Conservation (phyloP, 2,797 vertebrate genomes). For the Myioborus melanocephalus region DNA sequence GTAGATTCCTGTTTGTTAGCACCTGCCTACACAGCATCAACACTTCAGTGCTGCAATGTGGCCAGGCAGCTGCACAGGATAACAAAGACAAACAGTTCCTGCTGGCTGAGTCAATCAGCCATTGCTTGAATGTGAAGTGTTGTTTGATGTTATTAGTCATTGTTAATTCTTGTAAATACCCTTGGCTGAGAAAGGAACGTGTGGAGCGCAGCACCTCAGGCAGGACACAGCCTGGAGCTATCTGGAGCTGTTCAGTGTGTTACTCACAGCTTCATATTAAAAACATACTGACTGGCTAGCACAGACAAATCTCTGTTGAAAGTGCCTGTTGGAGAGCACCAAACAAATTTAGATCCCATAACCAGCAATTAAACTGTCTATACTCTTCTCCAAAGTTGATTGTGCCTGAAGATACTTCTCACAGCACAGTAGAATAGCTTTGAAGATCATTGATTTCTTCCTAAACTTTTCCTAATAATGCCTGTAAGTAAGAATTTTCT, state of each 20-base stretch:
- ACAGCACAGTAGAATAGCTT: not conserved
- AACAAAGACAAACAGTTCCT: not conserved
- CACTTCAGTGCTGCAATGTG: not conserved
- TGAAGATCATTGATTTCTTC: not conserved
- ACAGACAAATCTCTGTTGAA: not conserved
- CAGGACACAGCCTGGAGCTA: not conserved
- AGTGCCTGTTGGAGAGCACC: not conserved
- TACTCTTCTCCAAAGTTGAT: not conserved
- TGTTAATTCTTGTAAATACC: not conserved
- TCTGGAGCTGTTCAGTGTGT: not conserved
- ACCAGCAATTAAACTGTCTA: not conserved
- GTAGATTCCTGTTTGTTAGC: slow-evolving; percentile 8
- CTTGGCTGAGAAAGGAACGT: not conserved
- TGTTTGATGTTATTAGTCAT: not conserved
- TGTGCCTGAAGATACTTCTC: not conserved
- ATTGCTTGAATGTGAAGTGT: not conserved
- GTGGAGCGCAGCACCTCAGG: not conserved
- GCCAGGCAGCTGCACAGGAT: not conserved
- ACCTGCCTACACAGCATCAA: slow-evolving; percentile 16
- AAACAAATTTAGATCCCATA: not conserved
- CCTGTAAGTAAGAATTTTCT: not conserved
- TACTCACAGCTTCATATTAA: not conserved
- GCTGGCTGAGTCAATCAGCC: not conserved
- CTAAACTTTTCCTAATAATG: not conserved
- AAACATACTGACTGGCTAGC: not conserved